These are phyloP conservation scores for Eubucco bourcierii DNA, from an alignment of 2,113 vertebrate species.

Conservation along the genomic window DNA sequence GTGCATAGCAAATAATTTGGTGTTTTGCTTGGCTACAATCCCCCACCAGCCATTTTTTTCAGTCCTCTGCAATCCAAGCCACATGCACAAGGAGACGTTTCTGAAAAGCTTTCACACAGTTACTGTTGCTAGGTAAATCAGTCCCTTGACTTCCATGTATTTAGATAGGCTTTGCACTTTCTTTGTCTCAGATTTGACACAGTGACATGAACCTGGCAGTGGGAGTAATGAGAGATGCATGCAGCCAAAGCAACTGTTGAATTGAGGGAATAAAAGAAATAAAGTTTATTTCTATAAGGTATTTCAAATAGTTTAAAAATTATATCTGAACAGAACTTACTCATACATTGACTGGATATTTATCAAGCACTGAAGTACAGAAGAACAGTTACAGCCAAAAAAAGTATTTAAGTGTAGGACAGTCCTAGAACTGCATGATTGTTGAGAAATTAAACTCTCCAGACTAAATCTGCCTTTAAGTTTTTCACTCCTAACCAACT, in stretches of 20 bases:
- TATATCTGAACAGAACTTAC: neutral
- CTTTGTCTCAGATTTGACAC: constrained; percentile 46
- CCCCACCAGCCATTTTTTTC: neutral
- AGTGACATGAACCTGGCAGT: neutral
- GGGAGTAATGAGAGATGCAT: neutral
- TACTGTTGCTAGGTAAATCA: constrained; percentile 70
- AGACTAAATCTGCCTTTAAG: neutral
- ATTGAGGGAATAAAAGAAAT: neutral
- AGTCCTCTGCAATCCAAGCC: neutral
- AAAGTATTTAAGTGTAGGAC: neutral
- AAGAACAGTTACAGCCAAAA: neutral
- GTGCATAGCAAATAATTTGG: neutral
- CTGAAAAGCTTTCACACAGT: constrained; percentile 48
- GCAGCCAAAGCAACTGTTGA: neutral
- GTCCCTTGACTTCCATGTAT: constrained; percentile 35
- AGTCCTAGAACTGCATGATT: neutral
- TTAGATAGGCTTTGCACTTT: constrained; percentile 29
- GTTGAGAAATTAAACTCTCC: neutral
- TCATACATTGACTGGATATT: neutral
- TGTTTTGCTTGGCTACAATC: neutral
- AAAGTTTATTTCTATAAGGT: neutral
- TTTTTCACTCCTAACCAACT: neutral
- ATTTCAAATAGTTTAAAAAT: neutral
- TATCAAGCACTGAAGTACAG: neutral
- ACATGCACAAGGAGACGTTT: neutral